phyloP scores from a whole-genome alignment of 2,888 invertebrate genomes.

The Tenthredo livida region DNA sequence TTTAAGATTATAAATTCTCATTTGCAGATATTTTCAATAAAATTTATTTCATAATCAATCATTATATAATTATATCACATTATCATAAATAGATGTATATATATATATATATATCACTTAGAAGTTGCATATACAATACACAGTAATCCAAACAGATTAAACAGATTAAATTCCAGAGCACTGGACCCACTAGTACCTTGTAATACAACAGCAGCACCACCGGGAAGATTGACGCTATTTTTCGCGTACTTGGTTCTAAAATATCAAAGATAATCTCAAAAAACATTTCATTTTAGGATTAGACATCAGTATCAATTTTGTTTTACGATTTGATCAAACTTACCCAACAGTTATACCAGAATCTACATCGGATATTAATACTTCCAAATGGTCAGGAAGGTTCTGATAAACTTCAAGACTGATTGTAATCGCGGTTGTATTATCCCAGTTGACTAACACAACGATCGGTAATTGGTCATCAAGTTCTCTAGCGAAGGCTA shows the following conservation, averaged over 20 bases:
- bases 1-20: not conserved
- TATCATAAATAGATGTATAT: too few species aligned
- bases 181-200: not conserved
- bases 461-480: slow-evolving; percentile 22
- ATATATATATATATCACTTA: not conserved
- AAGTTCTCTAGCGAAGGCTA: slow-evolving; percentile 57
- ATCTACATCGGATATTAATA: slow-evolving; percentile 56
- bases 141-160: not conserved
- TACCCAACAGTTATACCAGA: slow-evolving; percentile 47
- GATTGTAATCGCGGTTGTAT: not conserved
- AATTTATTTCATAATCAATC: not conserved
- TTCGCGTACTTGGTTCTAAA: not conserved
- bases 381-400: slow-evolving; percentile 35
- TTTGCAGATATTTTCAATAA: not conserved
- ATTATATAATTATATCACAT: not conserved
- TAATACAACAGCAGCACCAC: not conserved
- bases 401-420: not conserved
- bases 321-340: not conserved
- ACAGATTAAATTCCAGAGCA: not conserved
- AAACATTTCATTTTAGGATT: not conserved
- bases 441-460: slow-evolving; percentile 41
- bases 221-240: slow-evolving; percentile 15
- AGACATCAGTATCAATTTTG: not conserved
- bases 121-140: not conserved
- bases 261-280: not conserved